phyloP scores from a whole-genome alignment of 2,113 vertebrate species.

The Athene noctua region DNA sequence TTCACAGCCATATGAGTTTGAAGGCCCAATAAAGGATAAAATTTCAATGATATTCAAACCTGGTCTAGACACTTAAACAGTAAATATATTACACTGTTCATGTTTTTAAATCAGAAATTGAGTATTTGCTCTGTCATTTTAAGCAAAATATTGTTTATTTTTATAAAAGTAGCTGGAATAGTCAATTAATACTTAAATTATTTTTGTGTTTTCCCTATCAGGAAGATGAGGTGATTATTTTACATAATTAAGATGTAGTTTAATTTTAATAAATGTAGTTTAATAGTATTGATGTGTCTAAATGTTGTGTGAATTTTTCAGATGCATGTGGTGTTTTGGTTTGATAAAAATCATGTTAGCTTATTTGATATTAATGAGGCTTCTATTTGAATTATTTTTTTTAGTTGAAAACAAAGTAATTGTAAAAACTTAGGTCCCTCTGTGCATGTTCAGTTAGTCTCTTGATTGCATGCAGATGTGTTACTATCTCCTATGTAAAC shows the following conservation, averaged over 20 bases:
- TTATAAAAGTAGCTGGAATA: neutral
- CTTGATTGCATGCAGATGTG: conserved; percentile 62
- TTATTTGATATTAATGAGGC: conserved; percentile 9
- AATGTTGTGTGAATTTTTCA: conserved; percentile 73
- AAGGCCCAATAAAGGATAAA: neutral
- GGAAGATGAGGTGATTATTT: conserved; percentile 94
- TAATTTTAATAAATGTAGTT: conserved; percentile 53
- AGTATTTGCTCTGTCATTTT: neutral
- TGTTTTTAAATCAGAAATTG: neutral
- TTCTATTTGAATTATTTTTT: conserved; percentile 4
- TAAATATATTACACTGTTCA: neutral
- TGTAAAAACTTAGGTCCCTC: neutral
- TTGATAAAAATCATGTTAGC: neutral
- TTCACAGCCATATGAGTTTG: neutral
- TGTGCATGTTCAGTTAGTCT: conserved; percentile 48
- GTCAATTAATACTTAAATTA: conserved; percentile 74
- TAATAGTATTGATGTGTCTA: conserved; percentile 67
- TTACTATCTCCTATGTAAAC: neutral
- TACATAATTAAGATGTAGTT: conserved; percentile 67
- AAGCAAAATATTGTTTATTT: neutral
- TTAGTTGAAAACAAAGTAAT: neutral
- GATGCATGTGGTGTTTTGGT: conserved; percentile 71
- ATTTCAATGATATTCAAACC: neutral
- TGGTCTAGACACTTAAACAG: neutral
- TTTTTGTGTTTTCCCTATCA: conserved; percentile 82